phyloP scores from a whole-genome alignment of 2,797 vertebrate genomes.

The Leucoraja ocellata region DNA sequence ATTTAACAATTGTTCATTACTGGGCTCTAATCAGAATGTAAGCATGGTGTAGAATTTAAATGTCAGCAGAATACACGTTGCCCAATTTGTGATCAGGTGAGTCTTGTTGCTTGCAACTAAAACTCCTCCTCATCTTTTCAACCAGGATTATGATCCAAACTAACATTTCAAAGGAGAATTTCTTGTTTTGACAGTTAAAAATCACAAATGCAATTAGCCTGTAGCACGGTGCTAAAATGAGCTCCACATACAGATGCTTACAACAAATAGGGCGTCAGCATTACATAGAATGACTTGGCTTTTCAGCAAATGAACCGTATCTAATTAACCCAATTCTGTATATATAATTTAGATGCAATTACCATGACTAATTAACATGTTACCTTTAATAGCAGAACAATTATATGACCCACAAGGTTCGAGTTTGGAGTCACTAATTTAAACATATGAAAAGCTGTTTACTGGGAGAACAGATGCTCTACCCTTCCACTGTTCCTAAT shows the following conservation, averaged over 20 bases:
- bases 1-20: not conserved
- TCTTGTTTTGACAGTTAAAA: not conserved
- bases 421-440: constrained; percentile 19
- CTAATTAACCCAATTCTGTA: constrained; percentile 27
- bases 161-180: not conserved
- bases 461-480: not conserved
- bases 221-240: not conserved
- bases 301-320: constrained; percentile 3
- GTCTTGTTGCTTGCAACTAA: not conserved
- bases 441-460: not conserved
- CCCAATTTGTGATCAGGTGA: not conserved
- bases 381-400: constrained; percentile 19
- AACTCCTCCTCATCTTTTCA: not conserved
- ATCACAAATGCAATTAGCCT: not conserved
- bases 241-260: not conserved
- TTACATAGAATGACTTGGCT: not conserved
- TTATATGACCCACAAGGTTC: not conserved
- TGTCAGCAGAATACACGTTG: not conserved
- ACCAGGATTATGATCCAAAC: not conserved
- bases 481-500: too few relatives aligned
- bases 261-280: not conserved
- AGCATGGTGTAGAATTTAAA: not conserved
- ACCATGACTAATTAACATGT: constrained; percentile 20
- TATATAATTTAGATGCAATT: constrained; percentile 28
- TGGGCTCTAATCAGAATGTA: not conserved